phyloP scores from a whole-genome alignment of 1,140 invertebrate genomes.

The Drosophila ohnishii region DNA sequence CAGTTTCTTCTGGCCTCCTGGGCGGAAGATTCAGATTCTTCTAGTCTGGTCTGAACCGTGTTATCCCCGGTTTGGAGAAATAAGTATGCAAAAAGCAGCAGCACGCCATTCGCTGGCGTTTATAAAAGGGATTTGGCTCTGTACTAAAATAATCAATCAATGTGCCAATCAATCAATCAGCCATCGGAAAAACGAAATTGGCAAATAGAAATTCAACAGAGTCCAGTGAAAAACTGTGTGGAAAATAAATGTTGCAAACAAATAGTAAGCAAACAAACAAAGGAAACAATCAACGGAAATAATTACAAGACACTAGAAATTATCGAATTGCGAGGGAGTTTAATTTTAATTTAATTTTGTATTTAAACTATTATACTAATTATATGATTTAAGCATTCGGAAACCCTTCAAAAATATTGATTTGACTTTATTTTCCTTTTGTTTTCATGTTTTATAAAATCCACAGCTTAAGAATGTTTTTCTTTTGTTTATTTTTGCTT shows the following conservation, averaged over 20 bases:
- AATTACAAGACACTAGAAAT: constrained; percentile 51
- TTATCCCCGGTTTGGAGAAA: constrained; percentile 8
- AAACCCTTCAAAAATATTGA: not conserved
- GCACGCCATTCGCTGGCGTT: constrained; percentile 12
- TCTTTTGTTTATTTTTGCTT: not conserved
- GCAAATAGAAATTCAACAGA: constrained; percentile 57
- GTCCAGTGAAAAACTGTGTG: constrained; percentile 55
- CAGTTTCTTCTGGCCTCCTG: constrained; percentile 5
- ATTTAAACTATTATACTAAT: not conserved
- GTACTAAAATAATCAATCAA: constrained; percentile 73
- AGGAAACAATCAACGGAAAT: constrained; percentile 64
- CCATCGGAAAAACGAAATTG: constrained; percentile 50
- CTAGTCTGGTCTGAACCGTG: not conserved
- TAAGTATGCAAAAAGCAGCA: constrained; percentile 32
- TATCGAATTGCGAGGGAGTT: constrained; percentile 1
- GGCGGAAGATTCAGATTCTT: constrained; percentile 3
- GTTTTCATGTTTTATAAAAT: not conserved
- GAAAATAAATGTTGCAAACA: constrained; percentile 36
- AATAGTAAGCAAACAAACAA: constrained; percentile 40
- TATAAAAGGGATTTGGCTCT: constrained; percentile 53
- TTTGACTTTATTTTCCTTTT: not conserved
- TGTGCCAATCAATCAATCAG: constrained; percentile 78
- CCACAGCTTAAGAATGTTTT: not conserved
- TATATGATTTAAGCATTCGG: not conserved
- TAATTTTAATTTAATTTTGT: not conserved